Base-by-base conservation (phyloP, 2,888 invertebrate species). In the Melipona beecheii region DNA sequence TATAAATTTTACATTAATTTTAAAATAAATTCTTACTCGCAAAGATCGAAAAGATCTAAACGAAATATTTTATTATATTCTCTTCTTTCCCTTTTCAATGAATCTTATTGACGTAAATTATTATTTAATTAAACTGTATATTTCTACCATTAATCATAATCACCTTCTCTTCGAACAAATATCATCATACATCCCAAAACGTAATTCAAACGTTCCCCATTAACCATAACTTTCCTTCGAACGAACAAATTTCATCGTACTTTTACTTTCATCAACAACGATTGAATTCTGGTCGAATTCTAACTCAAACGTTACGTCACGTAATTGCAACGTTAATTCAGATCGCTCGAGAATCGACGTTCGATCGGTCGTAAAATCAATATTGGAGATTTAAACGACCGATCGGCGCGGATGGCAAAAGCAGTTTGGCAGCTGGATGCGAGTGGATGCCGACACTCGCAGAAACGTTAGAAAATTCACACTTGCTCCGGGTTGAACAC, bases 401-500 rank as follows among this genome's bases (percentile, higher is more conserved):
- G 1, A 43, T 43, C 43, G 43, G 9, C 9, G 36, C 6, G 36
- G 36, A 9, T 43, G 43, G 43, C 43, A 43, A 43, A 43, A 43
- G 43, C 9, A 43, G 11, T 43, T 43, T 43, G 43, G 9, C 43
- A 43, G 43, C 27, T 56, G 11, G 19, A 13, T 19, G 74, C 21
- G 27, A 24, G 64, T 36, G 52, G 24, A 58, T 70, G 56, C 69
- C 72, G 68, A 36, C 9, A 1, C 9, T 11, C 2, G 11, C 50
- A 56, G 31, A 75, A 84, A 64, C 52, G 75, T 73, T 76, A 54
- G 56, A 83, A 78, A 77, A 77, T 84, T 74, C 81, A 72, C 69
- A 58, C 65, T 75, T 79, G 73, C 75, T 50, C 65, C 79, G 36
- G 81, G 78, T 85, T 88, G 83, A 87, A 87, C 89, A 88, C 85